Evolutionary conservation across 2,797 vertebrate species (phyloP).

Genomic region (Vespertilio murinus): DNA sequence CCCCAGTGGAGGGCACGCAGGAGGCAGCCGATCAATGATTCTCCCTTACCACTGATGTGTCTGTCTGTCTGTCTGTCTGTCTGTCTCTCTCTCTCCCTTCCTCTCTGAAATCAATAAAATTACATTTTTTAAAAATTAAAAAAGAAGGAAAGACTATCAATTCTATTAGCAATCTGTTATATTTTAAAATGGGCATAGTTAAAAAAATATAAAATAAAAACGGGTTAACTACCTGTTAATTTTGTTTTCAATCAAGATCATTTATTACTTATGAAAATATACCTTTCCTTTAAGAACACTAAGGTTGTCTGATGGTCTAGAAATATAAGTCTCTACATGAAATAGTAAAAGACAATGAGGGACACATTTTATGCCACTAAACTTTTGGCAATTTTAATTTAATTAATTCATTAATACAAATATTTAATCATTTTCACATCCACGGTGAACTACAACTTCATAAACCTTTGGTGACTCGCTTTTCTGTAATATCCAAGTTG

Average conservation of each 20-base stretch:
- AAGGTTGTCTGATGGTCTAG: neutral
- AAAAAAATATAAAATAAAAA: neutral
- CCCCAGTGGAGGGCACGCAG: no score
- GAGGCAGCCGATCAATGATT: no score
- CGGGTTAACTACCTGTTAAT: neutral
- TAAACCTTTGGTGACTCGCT: neutral
- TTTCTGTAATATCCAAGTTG: neutral
- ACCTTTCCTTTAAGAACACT: constrained; percentile 22
- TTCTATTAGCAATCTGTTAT: constrained; percentile 14
- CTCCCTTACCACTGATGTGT: no score
- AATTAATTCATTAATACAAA: neutral
- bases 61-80: no score
- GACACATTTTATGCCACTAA: constrained; percentile 30
- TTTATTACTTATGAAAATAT: constrained; percentile 23
- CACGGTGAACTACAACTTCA: neutral
- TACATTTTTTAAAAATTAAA: no score
- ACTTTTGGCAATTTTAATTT: neutral
- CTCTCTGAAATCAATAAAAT: no score
- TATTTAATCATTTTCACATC: neutral
- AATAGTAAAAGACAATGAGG: neutral
- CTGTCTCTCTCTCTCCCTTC: no score
- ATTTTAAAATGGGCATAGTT: neutral
- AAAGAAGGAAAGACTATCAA: neutral
- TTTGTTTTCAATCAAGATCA: constrained; percentile 37
- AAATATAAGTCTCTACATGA: constrained; percentile 5